phyloP scores from a whole-genome alignment of 2,797 vertebrate genomes.

The Octomys mimax region DNA sequence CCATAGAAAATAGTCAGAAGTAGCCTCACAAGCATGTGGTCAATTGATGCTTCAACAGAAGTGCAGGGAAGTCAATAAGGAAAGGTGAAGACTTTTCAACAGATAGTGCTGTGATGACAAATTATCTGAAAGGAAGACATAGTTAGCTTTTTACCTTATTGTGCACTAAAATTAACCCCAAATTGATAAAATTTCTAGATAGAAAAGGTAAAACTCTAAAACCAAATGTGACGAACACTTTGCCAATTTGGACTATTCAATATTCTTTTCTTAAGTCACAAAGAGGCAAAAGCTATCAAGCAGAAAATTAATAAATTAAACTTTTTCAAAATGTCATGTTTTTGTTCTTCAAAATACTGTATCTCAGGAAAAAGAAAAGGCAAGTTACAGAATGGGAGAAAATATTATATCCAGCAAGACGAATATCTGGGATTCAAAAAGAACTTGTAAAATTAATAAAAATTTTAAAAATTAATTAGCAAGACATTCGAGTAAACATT shows the following conservation, averaged over 20 bases:
- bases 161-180: slow-evolving; percentile 9
- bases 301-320: background rate
- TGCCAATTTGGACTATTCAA: background rate
- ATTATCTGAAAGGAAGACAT: background rate
- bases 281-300: slow-evolving; percentile 17
- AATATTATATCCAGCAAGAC: background rate
- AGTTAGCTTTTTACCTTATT: slow-evolving; percentile 17
- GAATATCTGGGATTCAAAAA: background rate
- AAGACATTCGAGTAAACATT: slow-evolving; percentile 46
- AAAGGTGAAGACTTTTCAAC: slow-evolving; percentile 39
- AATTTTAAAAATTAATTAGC: background rate
- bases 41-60: slow-evolving; percentile 21
- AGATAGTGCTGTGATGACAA: background rate
- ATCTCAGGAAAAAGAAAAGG: slow-evolving; percentile 12
- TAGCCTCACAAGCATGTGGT: background rate
- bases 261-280: background rate
- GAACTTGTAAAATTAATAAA: background rate
- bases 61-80: background rate
- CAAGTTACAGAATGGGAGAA: background rate
- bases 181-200: background rate
- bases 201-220: slow-evolving; percentile 28
- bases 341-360: slow-evolving; percentile 21
- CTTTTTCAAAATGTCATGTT: slow-evolving; percentile 27
- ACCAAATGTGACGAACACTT: slow-evolving; percentile 37
- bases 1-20: slow-evolving; percentile 1